Evolutionary conservation across 2,888 invertebrate species (phyloP), one percentile per base, ranked within the genome.

Genomic region (Sphecodes monilicornis): DNA sequence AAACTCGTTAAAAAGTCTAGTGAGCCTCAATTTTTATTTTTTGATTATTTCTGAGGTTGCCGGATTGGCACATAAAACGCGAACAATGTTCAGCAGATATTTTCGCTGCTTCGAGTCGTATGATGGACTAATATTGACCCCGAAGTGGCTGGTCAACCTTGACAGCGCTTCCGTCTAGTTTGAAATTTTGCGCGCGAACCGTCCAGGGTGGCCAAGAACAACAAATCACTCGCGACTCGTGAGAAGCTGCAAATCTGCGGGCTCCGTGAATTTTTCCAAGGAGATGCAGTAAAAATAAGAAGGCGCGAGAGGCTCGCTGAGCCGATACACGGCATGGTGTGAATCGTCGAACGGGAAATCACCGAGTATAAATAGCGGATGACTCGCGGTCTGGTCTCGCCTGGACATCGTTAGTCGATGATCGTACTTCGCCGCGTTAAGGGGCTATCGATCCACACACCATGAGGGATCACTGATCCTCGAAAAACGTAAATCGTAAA

Each of bases 321-420:
- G 78, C 71, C 73, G 84, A 80, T 80, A 78, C 72, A 80, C 32
- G 69, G 82, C 82, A 81, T 60, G 78, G 78, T 64, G 73, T 85
- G 90, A 90, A 90, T 87, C 87, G 89, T 89, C 90, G 90, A 90
- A 91, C 90, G 91, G 91, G 91, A 91, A 91, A 92, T 93, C 91
- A 92, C 88, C 87, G 88, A 85, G 83, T 93, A 93, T 93, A 92
- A 93, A 93, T 93, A 93, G 93, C 91, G 80, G 91, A 91, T 93
- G 93, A 93, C 93, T 93, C 89, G 90, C 76, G 82, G 88, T 87
- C 90, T 89, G 90, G 70, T 85, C 89, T 83, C 84, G 90, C 82
- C 84, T 81, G 86, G 78, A 84, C 87, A 89, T 87, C 86, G 84
- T 76, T 79, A 86, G 85, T 80, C 88, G 86, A 88, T 89, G 87